Conservation (phyloP, 2,113 vertebrate genomes). For the Alexandromys fortis region DNA sequence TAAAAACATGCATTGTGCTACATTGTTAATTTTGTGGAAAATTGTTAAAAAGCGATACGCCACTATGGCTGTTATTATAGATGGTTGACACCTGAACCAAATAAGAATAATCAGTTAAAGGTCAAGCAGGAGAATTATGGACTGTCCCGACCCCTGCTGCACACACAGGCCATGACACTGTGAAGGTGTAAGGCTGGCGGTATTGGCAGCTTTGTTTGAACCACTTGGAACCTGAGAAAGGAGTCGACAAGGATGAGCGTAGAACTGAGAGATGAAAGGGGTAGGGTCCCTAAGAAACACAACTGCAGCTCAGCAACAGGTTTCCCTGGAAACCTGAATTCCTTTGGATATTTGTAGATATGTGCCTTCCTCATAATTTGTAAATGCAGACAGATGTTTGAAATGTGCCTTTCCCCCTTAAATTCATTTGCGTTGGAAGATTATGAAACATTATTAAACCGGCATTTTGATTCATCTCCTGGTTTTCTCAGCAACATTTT, state of each 20-base stretch:
- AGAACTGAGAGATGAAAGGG: background rate
- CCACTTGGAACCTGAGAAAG: background rate
- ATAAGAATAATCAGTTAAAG: background rate
- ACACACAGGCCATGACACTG: background rate
- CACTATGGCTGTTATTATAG: background rate
- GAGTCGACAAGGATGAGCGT: background rate
- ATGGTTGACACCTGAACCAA: background rate
- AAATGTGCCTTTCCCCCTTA: background rate
- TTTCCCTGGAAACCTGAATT: background rate
- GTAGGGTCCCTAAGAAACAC: background rate
- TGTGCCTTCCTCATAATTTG: background rate
- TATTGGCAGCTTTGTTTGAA: background rate
- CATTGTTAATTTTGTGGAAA: background rate
- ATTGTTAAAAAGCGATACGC: background rate
- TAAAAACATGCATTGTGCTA: background rate
- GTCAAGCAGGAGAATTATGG: background rate
- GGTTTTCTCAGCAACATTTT: background rate
- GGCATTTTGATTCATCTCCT: background rate
- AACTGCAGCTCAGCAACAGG: background rate
- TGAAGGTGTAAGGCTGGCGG: background rate
- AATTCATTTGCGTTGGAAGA: background rate
- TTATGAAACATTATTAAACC: background rate
- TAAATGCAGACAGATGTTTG: background rate
- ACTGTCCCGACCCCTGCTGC: fast-evolving
- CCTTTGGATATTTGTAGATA: background rate